Evolutionary conservation across 2,113 vertebrate species (phyloP), one percentile per base, ranked within the genome.

Genomic region (Dissostichus mawsoni): DNA sequence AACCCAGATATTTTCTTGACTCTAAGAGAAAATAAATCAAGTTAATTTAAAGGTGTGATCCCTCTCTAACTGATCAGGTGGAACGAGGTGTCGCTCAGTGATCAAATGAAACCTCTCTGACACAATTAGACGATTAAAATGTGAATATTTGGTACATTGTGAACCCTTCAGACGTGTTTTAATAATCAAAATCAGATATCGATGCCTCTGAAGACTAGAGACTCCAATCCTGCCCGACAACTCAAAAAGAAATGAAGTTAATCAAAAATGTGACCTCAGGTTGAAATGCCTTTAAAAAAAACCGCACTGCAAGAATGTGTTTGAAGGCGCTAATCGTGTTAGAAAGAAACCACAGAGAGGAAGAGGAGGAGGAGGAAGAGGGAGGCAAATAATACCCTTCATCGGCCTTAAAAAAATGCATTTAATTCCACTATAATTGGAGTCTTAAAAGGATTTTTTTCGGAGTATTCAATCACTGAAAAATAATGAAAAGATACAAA

Each of bases 341-440:
- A 70, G 48, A 74, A 74, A 67, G 66, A 81, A 78, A 84, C 33
- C 67, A 74, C 29, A 29, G 29, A 29, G 29, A 29, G 3, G 29
- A 29, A 4, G 29, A 29, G 29, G 29, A 29, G 29, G 36, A 41
- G 36, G 83, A 88, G 76, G 67, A 80, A 71, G 85, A 47, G 66
- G 71, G 10, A 88, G 9, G 63, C 5, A 16, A 36, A 83, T 56
- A 80, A 81, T 83, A 84, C 52, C 58, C 69, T 86, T 74, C 14
- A 77, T 79, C 61, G 67, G 70, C 71, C 62, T 81, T 72, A 61
- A 41, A 8, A 12, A 63, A 2, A 8, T 10, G 5, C 68, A 95
- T 96, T 93, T 93, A 94, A 96, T 96, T 96, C 94, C 86, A 96
- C 93, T 95, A 44, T 52, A 74, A 58, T 95, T 95, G 91, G 92